Percentiles rank a stretch among this genome's conserved stretches.
These are phyloP conservation scores for Cantharis nigra DNA, from an alignment of 2,888 invertebrate species.

Conservation along the genomic window DNA sequence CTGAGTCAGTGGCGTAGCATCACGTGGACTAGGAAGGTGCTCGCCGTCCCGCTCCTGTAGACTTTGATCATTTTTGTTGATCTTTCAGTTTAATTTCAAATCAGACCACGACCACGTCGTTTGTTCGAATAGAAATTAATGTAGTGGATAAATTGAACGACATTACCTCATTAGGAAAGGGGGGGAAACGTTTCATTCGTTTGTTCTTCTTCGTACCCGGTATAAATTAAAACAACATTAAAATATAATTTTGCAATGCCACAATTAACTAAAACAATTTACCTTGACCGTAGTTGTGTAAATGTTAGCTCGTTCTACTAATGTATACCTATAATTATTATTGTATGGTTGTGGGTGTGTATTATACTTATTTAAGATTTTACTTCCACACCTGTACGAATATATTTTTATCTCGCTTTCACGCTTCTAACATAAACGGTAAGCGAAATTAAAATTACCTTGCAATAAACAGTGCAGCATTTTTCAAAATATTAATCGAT, in stretches of 20 bases:
- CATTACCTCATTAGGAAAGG: too few species aligned
- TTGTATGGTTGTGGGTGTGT: conserved; percentile 11
- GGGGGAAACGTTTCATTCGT: background rate
- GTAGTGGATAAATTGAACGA: too few species aligned
- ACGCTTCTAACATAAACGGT: background rate
- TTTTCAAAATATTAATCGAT: background rate
- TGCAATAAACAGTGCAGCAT: too few species aligned
- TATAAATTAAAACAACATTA: background rate
- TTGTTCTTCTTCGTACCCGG: background rate
- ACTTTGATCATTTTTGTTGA: too few species aligned
- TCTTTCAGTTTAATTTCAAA: too few species aligned
- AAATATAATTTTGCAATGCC: background rate
- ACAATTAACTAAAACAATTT: background rate
- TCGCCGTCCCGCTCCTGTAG: too few species aligned
- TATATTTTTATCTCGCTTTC: background rate
- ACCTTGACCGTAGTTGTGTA: conserved; percentile 15
- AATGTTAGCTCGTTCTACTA: conserved; percentile 7
- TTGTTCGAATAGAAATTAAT: too few species aligned
- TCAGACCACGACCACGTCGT: too few species aligned
- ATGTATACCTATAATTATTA: conserved; percentile 7
- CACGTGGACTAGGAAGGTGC: too few species aligned
- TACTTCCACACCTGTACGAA: conserved; percentile 14
- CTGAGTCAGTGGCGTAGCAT: too few species aligned
- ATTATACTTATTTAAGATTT: conserved; percentile 6
- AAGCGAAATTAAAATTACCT: background rate